Base-by-base conservation (phyloP, 2,888 invertebrate genomes). In the Torymus auratus region DNA sequence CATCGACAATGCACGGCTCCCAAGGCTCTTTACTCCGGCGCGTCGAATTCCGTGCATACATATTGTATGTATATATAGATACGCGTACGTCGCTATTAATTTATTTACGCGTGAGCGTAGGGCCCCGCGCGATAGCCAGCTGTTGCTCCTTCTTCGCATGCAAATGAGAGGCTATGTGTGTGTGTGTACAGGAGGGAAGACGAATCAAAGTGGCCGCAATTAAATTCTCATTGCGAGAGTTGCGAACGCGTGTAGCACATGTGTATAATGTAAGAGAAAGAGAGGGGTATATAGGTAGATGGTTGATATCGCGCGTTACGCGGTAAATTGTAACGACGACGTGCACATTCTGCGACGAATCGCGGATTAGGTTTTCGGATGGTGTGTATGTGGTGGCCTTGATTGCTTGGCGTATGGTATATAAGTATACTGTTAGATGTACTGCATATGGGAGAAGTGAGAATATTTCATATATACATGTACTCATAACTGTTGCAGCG, bases 301-400 rank as follows among this genome's bases (percentile, higher is more conserved):
- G 88, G 84, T 83, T 85, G 89, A 89, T 89, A 89, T 87, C 87
- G 87, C 86, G 85, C 87, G 87, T 88, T 88, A 88, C 87, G 88
- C 87, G 88, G 87, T 88, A 88, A 89, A 88, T 88, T 87, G 87
- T 82, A 69, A 71, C 77, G 81, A 58, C 13, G n/a, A n/a, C 76
- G 81, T 78, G 70, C 79, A 76, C 78, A 78, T 17, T 7, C 67
- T 83, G 78, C 78, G 80, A 80, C 73, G 82, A 41, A 10, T 28
- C 20, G 10, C 56, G 50, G 15, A n/a, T 28, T 62, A 20, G 1
- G 20, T 20, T 20, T 20, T 20, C 20, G 20, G 28, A 28, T 60
- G 23, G 23, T 23, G n/a, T 20, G 20, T 20, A 20, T 20, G 20
- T 20, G 20, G 20, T 20, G 20, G 20, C 20, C 20, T 20, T 20